A percentile compares a stretch with the other conserved stretches of the same genome.
Conservation (phyloP, 2,888 invertebrate genomes). For the Chalcis sispes region DNA sequence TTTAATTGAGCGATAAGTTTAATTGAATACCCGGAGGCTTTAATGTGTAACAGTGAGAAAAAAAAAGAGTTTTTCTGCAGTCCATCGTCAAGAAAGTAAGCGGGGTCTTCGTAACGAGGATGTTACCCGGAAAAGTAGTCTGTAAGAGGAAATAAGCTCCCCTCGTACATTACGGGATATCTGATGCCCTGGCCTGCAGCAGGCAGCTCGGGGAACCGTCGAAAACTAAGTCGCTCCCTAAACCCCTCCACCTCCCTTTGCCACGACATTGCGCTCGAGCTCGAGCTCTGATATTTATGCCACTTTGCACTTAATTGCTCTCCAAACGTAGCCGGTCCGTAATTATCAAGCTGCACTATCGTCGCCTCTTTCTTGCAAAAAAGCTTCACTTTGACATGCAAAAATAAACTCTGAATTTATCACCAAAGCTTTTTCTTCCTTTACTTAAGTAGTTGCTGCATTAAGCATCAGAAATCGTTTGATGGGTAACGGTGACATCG, state of each 20-base stretch:
- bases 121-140: constrained; percentile 64
- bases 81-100: constrained; percentile 18
- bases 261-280: constrained; percentile 56
- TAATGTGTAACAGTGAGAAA: neutral
- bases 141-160: constrained; percentile 69
- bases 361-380: constrained; percentile 42
- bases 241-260: constrained; percentile 55
- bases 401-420: constrained; percentile 25
- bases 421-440: neutral
- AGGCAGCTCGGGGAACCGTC: constrained; percentile 59
- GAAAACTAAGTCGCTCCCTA: constrained; percentile 68
- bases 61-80: constrained; percentile 3
- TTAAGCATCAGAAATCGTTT: too few relatives aligned
- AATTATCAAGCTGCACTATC: constrained; percentile 67
- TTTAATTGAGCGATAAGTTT: neutral
- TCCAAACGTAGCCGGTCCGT: constrained; percentile 67
- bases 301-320: constrained; percentile 69
- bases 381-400: constrained; percentile 15
- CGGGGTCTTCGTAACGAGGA: constrained; percentile 31
- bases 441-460: too few relatives aligned
- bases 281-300: constrained; percentile 68
- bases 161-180: constrained; percentile 69
- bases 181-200: constrained; percentile 66
- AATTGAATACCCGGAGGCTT: neutral
- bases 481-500: too few relatives aligned